Conservation (phyloP, 2,113 vertebrate species). For the Xenotilapia leptura region DNA sequence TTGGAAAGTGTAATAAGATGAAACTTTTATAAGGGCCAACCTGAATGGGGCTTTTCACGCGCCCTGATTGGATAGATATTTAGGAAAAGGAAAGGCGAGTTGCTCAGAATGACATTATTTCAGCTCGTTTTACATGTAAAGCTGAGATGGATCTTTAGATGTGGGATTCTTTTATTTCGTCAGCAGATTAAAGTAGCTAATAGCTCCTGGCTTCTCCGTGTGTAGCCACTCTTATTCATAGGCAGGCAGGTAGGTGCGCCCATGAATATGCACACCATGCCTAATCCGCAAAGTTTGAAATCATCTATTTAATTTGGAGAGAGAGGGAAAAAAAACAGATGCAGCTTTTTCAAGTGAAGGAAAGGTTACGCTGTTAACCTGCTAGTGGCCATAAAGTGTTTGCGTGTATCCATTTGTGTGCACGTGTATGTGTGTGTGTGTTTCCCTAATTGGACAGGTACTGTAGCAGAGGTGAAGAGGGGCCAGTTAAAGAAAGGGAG, state of each 20-base stretch:
- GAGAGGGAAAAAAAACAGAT: not conserved
- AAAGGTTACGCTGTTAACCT: slow-evolving; percentile 16
- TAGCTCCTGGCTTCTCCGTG: slow-evolving; percentile 16
- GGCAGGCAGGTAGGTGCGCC: slow-evolving; percentile 19
- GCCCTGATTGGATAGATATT: slow-evolving; percentile 47
- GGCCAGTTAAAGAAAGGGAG: slow-evolving; percentile 9
- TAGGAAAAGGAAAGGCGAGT: not conserved
- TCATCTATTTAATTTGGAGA: slow-evolving; percentile 14
- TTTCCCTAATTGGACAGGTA: slow-evolving; percentile 57
- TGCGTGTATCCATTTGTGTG: not conserved
- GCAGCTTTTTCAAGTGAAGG: slow-evolving; percentile 20
- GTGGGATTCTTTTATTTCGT: slow-evolving; percentile 50
- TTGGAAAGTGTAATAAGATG: slow-evolving; percentile 62
- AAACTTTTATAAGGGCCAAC: slow-evolving; percentile 55
- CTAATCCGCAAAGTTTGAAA: slow-evolving; percentile 37
- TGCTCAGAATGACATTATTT: slow-evolving; percentile 53
- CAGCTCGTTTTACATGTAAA: slow-evolving; percentile 55
- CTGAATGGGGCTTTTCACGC: slow-evolving; percentile 59
- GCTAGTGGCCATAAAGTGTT: slow-evolving; percentile 15
- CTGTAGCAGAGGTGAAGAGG: slow-evolving; percentile 45
- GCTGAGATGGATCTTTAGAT: slow-evolving; percentile 59
- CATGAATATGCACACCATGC: slow-evolving; percentile 12
- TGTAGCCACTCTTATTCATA: slow-evolving; percentile 25
- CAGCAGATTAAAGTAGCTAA: slow-evolving; percentile 57
- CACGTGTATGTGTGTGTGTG: slow-evolving; percentile 13